Base-by-base conservation (phyloP, 2,113 vertebrate genomes). In the Puffinus mauretanicus region DNA sequence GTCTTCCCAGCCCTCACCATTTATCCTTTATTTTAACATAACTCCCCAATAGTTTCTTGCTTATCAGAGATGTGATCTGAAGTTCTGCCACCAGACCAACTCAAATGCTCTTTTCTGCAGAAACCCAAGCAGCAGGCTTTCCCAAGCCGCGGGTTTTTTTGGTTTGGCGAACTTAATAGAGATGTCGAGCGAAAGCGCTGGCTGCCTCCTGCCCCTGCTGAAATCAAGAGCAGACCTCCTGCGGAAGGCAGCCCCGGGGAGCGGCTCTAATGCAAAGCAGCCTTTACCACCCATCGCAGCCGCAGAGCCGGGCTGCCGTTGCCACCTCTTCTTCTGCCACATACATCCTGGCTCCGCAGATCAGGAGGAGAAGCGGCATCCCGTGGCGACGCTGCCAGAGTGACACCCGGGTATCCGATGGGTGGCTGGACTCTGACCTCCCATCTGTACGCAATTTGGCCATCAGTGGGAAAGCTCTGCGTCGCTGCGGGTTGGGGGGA, bases 341-440 rank as follows among this genome's bases (percentile, higher is more conserved):
- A 4, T 32, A 27, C 38, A 16, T 34, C 40, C 60, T 26, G 52
- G 34, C 61, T 44, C 34, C 0, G 0, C 7, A 38, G 62, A 32
- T 11, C 46, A 83, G 79, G 62, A 95, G 58, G 42, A 94, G 67
- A 24, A 84, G 70, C 1, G 0, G 55, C 67, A 79, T 49, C 77
- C 86, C 1, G 1, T 22, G 44, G 75, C 19, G 8, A 1, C 3
- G 0, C 40, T 34, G 55, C 18, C 0, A 0, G 60, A 89, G 30
- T 10, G 66, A 67, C 57, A 76, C 11, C 27, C 44, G 10, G 13
- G 52, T 27, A 52, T 8, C n/a, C 0, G 2, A 46, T 3, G 47
- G 19, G 10, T 10, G 47, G 46, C 44, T 11, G 7, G 25, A n/a
- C 36, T 44, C 76, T 32, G 61, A 64, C 30, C 34, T 87, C 69